These are phyloP conservation scores for Automeris io DNA, from an alignment of 2,888 invertebrate genomes.

Conservation along the genomic window DNA sequence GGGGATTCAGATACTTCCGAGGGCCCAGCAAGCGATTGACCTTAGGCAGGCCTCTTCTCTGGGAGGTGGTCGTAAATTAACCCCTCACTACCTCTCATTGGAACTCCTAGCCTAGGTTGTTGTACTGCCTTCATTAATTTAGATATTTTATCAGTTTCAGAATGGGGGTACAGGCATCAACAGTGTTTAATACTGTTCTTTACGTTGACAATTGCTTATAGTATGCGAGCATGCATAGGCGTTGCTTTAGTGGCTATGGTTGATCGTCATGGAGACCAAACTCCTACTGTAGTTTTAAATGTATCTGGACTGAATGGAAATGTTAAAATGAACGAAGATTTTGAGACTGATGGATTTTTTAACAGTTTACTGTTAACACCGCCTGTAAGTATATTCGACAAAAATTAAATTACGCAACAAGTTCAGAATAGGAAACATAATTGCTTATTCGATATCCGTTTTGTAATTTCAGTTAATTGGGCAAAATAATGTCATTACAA, in stretches of 20 bases:
- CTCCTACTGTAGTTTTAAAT: background rate
- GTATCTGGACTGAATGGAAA: background rate
- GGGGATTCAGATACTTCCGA: too few species aligned
- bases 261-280: conserved; percentile 11
- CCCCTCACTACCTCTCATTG: too few species aligned
- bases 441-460: too few species aligned
- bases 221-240: conserved; percentile 79
- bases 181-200: conserved; percentile 78
- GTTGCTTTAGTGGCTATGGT: conserved; percentile 82
- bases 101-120: too few species aligned
- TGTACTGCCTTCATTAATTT: too few species aligned
- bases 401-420: too few species aligned
- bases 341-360: conserved; percentile 25
- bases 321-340: conserved; percentile 13
- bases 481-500: too few species aligned
- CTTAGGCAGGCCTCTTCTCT: too few species aligned
- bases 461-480: too few species aligned
- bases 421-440: too few species aligned
- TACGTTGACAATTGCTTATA: conserved; percentile 77
- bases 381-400: conserved; percentile 24
- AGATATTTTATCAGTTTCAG: conserved; percentile 29
- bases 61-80: too few species aligned
- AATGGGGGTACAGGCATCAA: conserved; percentile 70
- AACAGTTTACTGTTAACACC: conserved; percentile 36
- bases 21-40: too few species aligned